Percentiles rank a stretch among this genome's conserved stretches.
Evolutionary conservation across 2,113 vertebrate species (phyloP).

Genomic region (Tyrannus savana): DNA sequence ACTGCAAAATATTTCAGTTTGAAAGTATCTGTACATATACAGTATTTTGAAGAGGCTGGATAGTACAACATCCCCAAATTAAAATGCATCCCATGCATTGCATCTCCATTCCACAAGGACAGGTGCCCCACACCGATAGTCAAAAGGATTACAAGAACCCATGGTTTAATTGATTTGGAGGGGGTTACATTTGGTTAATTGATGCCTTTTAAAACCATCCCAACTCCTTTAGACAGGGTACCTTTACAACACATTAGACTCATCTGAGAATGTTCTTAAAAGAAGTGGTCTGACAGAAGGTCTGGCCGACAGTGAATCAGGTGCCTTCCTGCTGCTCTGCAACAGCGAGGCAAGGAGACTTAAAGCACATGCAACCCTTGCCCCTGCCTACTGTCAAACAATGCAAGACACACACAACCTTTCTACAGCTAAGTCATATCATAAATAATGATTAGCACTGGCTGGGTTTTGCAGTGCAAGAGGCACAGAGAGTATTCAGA

Average conservation of each 20-base stretch:
- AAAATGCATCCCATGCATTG: slow-evolving; percentile 74
- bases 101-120: slow-evolving; percentile 72
- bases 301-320: slow-evolving; percentile 81
- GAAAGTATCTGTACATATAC: neutral
- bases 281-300: slow-evolving; percentile 95
- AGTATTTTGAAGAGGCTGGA: neutral
- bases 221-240: slow-evolving; percentile 79
- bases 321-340: slow-evolving; percentile 85
- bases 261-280: slow-evolving; percentile 99
- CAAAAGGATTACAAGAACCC: slow-evolving; percentile 71
- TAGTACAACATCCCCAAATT: neutral
- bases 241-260: slow-evolving; percentile 96
- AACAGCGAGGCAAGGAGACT: slow-evolving; percentile 85
- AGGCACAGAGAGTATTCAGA: accelerated
- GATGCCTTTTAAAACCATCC: slow-evolving; percentile 69
- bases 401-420: neutral
- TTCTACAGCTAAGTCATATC: accelerated
- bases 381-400: neutral
- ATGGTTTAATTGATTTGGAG: slow-evolving; percentile 68
- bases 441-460: accelerated
- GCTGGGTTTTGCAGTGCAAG: neutral
- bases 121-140: slow-evolving; percentile 70
- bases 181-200: slow-evolving; percentile 70
- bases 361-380: slow-evolving; percentile 26
- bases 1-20: neutral